Conservation (phyloP, 2,888 invertebrate genomes). For the Anagyrus pseudococci region DNA sequence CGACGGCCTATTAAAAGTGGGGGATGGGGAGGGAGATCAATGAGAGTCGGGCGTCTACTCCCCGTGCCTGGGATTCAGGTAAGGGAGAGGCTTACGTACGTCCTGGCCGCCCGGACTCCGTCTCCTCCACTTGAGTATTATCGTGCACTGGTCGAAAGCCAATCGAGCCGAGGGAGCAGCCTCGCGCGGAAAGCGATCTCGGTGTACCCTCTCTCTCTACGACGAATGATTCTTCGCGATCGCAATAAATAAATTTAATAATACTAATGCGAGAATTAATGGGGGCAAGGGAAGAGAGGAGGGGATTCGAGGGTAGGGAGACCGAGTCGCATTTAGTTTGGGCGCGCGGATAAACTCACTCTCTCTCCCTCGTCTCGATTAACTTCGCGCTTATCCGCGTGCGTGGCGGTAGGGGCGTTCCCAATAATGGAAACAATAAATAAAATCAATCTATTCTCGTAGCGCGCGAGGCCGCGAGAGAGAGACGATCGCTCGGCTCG, state of each 20-base stretch:
- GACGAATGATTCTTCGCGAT: neutral
- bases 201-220: neutral
- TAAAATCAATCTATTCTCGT: slow-evolving; percentile 60
- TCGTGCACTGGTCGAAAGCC: slow-evolving; percentile 31
- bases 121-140: slow-evolving; percentile 32
- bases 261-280: slow-evolving; percentile 28
- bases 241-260: slow-evolving; percentile 37
- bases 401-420: slow-evolving; percentile 31
- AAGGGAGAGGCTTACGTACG: too few relatives aligned
- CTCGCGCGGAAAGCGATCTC: too few relatives aligned
- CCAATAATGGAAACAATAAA: slow-evolving; percentile 56
- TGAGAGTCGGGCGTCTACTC: too few relatives aligned
- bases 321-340: too few relatives aligned
- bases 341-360: too few relatives aligned
- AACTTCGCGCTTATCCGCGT: slow-evolving; percentile 24
- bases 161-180: slow-evolving; percentile 24
- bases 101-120: too few relatives aligned
- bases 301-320: too few relatives aligned
- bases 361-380: slow-evolving; percentile 32
- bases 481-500: neutral
- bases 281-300: too few relatives aligned
- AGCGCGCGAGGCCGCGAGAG: neutral
- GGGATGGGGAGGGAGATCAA: too few relatives aligned
- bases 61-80: too few relatives aligned
- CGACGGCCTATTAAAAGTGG: too few relatives aligned